Evolutionary conservation across 1,140 invertebrate species (phyloP).

Genomic region (Tetramorium alpestre): DNA sequence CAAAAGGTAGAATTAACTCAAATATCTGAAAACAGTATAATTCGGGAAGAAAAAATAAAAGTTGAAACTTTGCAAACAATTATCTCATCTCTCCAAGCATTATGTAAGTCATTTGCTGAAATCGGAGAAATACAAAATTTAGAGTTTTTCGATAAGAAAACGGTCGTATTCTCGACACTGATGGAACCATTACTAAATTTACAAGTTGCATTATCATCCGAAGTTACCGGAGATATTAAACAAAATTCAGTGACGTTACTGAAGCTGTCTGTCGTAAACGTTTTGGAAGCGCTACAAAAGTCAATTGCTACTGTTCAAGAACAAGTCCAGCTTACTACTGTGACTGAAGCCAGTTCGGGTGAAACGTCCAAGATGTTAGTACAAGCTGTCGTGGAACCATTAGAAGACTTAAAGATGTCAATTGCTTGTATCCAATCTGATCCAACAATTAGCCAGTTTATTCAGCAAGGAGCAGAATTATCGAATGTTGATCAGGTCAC

Average conservation of each 20-base stretch:
- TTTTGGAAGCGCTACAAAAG: conserved; percentile 51
- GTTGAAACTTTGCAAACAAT: conserved; percentile 34
- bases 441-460: background rate
- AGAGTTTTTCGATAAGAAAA: background rate
- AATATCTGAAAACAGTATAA: conserved; percentile 19
- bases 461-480: background rate
- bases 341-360: background rate
- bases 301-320: conserved; percentile 59
- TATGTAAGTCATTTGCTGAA: conserved; percentile 16
- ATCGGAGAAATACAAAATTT: conserved; percentile 24
- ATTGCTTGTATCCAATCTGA: conserved; percentile 36
- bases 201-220: conserved; percentile 19
- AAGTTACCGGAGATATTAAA: conserved; percentile 17
- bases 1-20: conserved; percentile 5
- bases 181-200: conserved; percentile 62
- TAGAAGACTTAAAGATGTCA: conserved; percentile 57
- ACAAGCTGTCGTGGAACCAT: conserved; percentile 31
- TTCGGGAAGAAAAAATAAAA: conserved; percentile 45
- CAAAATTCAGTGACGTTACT: background rate
- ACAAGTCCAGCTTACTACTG: conserved; percentile 30
- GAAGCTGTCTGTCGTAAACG: background rate
- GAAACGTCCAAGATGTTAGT: background rate
- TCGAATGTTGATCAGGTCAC: background rate
- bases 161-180: conserved; percentile 32
- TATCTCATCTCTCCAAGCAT: conserved; percentile 43